Evolutionary conservation across 2,113 vertebrate genomes (phyloP), one percentile per base, ranked within the genome.

Genomic region (Nesogale talazaci): DNA sequence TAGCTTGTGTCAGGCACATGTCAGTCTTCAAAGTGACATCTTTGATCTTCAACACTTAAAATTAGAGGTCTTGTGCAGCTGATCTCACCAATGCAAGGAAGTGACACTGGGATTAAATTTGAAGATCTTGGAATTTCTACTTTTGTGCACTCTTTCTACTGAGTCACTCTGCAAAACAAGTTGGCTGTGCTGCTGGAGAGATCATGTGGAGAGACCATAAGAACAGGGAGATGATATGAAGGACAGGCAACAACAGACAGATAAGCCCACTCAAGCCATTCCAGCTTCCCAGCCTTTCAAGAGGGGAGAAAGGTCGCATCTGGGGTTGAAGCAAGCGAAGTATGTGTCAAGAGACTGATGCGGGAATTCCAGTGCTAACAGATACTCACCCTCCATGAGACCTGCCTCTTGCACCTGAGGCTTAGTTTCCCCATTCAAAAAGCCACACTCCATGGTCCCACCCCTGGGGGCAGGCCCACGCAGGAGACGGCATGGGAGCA

Each of bases 121-220:
- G 72, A 91, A 86, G 74, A 52, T 92, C 46, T 34, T 23, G 59
- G 42, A 77, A 67, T 12, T 82, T 92, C 92, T 22, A 84, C 34
- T 27, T 83, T 27, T 46, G 11, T 69, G 23, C 9, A 76, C 59
- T 57, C 59, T 61, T 16, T n/a, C 88, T 85, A 15, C 69, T 63
- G n/a, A 84, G 38, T 27, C 77, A 25, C 42, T 83, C 8, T 1
- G 31, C 72, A 86, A 9, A 83, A 86, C 42, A 34, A 40, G 25
- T 40, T 78, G 67, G 31, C 63, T 69, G 25, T 46, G 19, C 9
- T 87, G 46, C 77, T 89, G 23, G 42, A 77, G 29, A 52, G 12
- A 76, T n/a, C 23, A 34, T 16, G 7, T n/a, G 61, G 10, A 52
- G 36, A 94, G 63, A n/a, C 27, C 89, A 88, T 1, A 16, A 36